Evolutionary conservation across 1,140 invertebrate genomes (phyloP), one percentile per base, ranked within the genome.

Genomic region (Batillaria attramentaria): DNA sequence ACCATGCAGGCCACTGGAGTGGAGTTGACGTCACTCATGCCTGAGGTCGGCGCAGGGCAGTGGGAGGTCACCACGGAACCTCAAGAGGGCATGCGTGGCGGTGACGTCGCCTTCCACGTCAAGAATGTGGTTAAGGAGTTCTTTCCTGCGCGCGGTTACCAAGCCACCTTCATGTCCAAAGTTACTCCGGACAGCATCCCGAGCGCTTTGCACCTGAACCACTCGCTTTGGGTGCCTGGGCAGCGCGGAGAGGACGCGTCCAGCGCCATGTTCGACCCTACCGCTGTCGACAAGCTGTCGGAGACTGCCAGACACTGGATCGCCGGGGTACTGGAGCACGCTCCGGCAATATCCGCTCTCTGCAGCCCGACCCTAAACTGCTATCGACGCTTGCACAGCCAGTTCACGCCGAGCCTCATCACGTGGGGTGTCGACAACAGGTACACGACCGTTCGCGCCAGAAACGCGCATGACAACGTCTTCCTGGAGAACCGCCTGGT

Each of bases 331-430:
- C 54, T 84, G 41, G 74, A 79, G 42, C 82, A 85, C 60, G 74
- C 54, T 3, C 77, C 76, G 24, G 82, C 82, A 13, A 72, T 86
- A 46, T 72, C 79, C 24, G 82, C 82, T 24, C 57, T 86, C 35
- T 80, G 72, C n/a, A 84, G 78, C 37, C 84, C 84, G 43, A 84
- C 83, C 50, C 60, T 81, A 50, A 84, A 84, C 82, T 84, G 82
- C 65, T 84, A 83, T 77, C 72, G 81, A 0, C 77, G 82, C 8
- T 72, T 85, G 28, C 46, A 43, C 37, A 31, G 60, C 3, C 20
- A 50, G 0, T 42, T 66, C 72, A 50, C 78, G 3, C 83, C 83
- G 16, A 70, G 78, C 24, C 62, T 41, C 35, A 66, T 68, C 69
- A 75, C 57, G 41, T 85, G 84, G 84, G 81, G 78, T 50, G 54